These are phyloP conservation scores for Aelia acuminata DNA, from an alignment of 2,888 invertebrate species.

Conservation along the genomic window DNA sequence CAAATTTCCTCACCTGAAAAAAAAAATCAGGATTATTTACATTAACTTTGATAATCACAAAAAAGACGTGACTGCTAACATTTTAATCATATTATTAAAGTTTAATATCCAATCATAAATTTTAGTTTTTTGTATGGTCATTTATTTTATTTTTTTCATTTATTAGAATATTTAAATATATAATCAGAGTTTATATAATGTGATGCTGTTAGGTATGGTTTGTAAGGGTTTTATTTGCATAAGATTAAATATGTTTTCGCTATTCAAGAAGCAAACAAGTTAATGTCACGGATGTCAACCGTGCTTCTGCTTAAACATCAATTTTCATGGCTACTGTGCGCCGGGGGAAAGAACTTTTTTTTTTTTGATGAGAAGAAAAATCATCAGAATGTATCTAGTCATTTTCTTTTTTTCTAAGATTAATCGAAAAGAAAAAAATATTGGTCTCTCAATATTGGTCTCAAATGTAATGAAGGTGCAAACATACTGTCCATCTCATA, in stretches of 20 bases:
- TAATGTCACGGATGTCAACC: constrained; percentile 7
- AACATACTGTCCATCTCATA: no score
- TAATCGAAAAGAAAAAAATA: no score
- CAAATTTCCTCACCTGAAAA: background rate
- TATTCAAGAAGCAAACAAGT: background rate
- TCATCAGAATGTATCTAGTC: no score
- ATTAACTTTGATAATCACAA: background rate
- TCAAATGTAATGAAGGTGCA: no score
- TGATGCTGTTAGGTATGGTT: background rate
- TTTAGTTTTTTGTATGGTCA: no score
- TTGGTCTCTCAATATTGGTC: no score
- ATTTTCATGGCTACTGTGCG: background rate
- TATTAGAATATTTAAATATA: background rate
- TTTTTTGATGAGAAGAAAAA: no score
- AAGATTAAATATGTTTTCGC: background rate
- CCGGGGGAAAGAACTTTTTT: no score
- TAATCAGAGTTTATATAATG: background rate
- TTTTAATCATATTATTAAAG: background rate
- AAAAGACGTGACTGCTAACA: no score
- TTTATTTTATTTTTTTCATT: no score
- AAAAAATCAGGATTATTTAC: background rate
- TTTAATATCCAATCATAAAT: background rate
- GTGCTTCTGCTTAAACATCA: constrained; percentile 8
- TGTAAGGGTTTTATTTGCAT: background rate
- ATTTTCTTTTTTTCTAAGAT: no score